phyloP scores from a whole-genome alignment of 2,888 invertebrate genomes.

The Subacronicta megacephala region DNA sequence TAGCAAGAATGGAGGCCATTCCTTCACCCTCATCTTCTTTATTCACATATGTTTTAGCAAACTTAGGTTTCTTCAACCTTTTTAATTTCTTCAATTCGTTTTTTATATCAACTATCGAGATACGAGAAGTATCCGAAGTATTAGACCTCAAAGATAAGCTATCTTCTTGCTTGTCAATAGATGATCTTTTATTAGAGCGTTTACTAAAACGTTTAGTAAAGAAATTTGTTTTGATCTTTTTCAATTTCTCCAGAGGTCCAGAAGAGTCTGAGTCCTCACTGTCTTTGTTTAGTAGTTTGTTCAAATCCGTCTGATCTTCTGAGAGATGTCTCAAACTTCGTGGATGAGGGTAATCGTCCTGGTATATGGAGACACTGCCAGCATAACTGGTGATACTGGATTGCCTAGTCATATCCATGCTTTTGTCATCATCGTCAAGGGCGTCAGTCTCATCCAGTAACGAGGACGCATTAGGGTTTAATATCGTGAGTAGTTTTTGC shows the following conservation, averaged over 20 bases:
- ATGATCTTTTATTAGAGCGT: slow-evolving; percentile 79
- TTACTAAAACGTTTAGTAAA: slow-evolving; percentile 90
- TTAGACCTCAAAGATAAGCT: slow-evolving; percentile 87
- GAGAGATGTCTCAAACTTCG: slow-evolving; percentile 79
- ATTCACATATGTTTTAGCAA: slow-evolving; percentile 73
- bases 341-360: slow-evolving; percentile 76
- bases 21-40: slow-evolving; percentile 87
- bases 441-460: slow-evolving; percentile 79
- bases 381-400: slow-evolving; percentile 74
- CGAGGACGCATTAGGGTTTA: slow-evolving; percentile 79
- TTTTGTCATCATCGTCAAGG: slow-evolving; percentile 80
- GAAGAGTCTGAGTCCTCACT: slow-evolving; percentile 82
- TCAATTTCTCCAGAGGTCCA: slow-evolving; percentile 88
- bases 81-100: slow-evolving; percentile 82
- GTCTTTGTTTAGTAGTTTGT: slow-evolving; percentile 87
- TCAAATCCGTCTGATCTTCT: slow-evolving; percentile 82
- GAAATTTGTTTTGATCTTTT: slow-evolving; percentile 90
- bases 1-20: slow-evolving; percentile 91
- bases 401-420: slow-evolving; percentile 68
- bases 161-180: slow-evolving; percentile 85
- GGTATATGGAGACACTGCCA: slow-evolving; percentile 78
- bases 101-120: slow-evolving; percentile 80
- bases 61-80: slow-evolving; percentile 80
- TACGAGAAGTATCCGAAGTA: slow-evolving; percentile 84
- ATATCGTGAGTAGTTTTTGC: slow-evolving; percentile 75